Percentiles rank a stretch among this genome's conserved stretches.
Evolutionary conservation across 2,888 invertebrate species (phyloP).

Genomic region (Anarsia innoxiella): DNA sequence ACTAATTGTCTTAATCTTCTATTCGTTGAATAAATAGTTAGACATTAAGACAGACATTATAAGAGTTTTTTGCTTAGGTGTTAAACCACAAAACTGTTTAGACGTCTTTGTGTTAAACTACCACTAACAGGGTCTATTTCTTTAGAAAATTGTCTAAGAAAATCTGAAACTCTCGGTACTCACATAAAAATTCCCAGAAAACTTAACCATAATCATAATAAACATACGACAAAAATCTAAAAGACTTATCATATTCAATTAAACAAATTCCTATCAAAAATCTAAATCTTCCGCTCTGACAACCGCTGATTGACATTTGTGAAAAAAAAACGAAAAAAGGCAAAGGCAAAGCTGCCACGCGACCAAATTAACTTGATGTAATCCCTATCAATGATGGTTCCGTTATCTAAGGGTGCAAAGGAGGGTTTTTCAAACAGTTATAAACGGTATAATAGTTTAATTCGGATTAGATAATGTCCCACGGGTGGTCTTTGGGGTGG

Average conservation of each 20-base stretch:
- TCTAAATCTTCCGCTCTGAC: constrained; percentile 35
- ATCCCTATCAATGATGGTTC: constrained; percentile 27
- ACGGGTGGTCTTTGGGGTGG: constrained; percentile 48
- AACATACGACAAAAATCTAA: background rate
- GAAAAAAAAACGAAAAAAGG: constrained; percentile 31
- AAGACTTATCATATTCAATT: constrained; percentile 25
- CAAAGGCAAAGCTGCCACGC: constrained; percentile 51
- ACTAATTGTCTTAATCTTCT: no score
- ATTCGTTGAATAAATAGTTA: no score
- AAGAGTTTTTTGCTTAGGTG: no score
- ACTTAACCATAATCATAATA: background rate
- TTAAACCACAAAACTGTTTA: no score
- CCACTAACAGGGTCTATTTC: no score
- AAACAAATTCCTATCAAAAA: constrained; percentile 17
- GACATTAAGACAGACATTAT: no score
- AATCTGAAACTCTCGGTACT: no score
- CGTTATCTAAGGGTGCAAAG: constrained; percentile 39
- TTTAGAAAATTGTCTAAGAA: no score
- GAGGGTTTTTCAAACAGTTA: constrained; percentile 56
- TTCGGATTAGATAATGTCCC: constrained; percentile 68
- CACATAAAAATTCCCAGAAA: background rate
- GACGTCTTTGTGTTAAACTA: no score
- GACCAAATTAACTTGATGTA: constrained; percentile 68
- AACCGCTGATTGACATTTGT: constrained; percentile 44
- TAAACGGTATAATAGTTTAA: constrained; percentile 68